Conservation (phyloP, 1,140 invertebrate species). For the Bilobella aurantiaca region DNA sequence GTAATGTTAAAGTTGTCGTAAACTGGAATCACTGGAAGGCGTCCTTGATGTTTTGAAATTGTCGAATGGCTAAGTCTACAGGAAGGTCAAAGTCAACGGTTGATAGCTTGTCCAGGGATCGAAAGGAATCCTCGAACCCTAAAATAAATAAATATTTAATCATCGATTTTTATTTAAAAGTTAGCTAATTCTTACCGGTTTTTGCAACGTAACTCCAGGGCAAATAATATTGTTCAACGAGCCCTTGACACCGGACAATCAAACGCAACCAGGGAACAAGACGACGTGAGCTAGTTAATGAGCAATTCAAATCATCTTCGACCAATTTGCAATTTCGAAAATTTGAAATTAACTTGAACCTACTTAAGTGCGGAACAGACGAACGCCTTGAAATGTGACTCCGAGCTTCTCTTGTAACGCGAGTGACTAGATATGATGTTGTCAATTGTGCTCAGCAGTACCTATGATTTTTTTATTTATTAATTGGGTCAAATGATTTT, state of each 20-base stretch:
- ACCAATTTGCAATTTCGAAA: not conserved
- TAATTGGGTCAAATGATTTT: not conserved
- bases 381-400: conserved; percentile 97
- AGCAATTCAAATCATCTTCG: not conserved
- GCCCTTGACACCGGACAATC: conserved; percentile 74
- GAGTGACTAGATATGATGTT: conserved; percentile 83
- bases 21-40: conserved; percentile 64
- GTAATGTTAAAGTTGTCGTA: too few species aligned
- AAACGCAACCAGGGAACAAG: conserved; percentile 86
- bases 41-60: conserved; percentile 95
- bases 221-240: conserved; percentile 83
- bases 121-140: conserved; percentile 90
- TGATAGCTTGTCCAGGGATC: conserved; percentile 75
- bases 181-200: conserved; percentile 54
- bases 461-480: conserved; percentile 44
- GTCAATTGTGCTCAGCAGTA: conserved; percentile 79
- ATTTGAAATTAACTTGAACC: conserved; percentile 38
- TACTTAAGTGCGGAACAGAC: conserved; percentile 91
- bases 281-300: conserved; percentile 60
- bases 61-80: conserved; percentile 85
- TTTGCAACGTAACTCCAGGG: conserved; percentile 90
- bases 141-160: conserved; percentile 26
- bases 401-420: conserved; percentile 82
- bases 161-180: not conserved
- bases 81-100: conserved; percentile 83